These are phyloP conservation scores for Semibalanus balanoides DNA, from an alignment of 1,140 invertebrate genomes.

Conservation along the genomic window DNA sequence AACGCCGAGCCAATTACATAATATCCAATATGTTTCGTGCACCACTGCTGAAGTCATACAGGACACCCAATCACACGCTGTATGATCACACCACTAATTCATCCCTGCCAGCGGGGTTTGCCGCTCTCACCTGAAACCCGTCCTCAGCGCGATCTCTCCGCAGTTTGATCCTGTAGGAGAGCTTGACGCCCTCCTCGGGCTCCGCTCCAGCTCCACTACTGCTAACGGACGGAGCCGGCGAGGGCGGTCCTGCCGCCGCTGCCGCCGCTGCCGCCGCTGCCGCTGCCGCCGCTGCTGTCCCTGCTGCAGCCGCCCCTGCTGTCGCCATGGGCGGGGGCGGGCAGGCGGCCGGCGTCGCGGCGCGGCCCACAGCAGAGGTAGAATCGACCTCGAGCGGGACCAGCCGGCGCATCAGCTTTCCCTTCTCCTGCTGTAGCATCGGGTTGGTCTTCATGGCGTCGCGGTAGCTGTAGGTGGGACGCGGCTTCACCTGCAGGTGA, in stretches of 20 bases:
- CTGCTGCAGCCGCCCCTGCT: no score
- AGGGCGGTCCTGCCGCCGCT: background rate
- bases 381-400: background rate
- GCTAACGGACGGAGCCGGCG: background rate
- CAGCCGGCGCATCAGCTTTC: background rate
- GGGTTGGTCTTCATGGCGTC: slow-evolving; percentile 20
- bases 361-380: background rate
- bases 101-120: no score
- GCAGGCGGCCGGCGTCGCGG: no score
- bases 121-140: background rate
- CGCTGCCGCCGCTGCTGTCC: no score
- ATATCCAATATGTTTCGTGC: no score
- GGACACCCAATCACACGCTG: no score
- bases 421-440: background rate
- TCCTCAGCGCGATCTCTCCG: background rate
- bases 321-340: no score
- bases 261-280: no score
- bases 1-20: no score
- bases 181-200: background rate
- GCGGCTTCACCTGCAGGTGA: slow-evolving; percentile 10
- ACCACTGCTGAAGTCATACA: no score
- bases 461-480: slow-evolving; percentile 24
- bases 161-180: background rate
- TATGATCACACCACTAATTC: no score
- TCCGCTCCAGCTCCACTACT: background rate